Evolutionary conservation across 2,888 invertebrate genomes (phyloP), one percentile per base, ranked within the genome.

Genomic region (Lycophotia porphyrea): DNA sequence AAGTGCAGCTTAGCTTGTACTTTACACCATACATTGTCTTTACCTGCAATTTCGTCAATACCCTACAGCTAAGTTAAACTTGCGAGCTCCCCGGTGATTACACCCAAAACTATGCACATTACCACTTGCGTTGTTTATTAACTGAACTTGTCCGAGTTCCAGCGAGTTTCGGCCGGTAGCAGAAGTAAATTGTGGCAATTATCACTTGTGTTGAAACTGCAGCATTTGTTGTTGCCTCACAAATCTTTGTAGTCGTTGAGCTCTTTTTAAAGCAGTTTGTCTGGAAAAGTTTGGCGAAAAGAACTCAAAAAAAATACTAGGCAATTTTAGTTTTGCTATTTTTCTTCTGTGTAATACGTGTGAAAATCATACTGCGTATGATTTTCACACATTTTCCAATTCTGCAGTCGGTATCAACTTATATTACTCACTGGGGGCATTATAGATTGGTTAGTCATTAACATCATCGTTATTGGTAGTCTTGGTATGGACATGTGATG

Each of bases 41-140:
- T 39, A 81, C 70, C 72, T 77, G 82, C 36, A 60, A 81, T 76
- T 71, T 74, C 52, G 39, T 71, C 74, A 77, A 75, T 81, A 81
- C 68, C 61, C 58, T 77, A 67, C 61, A 64, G 71, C 64, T 63
- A 58, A 77, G 65, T 77, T 77, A 73, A 84, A 81, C 63, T 80
- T 34, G 36, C 24, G 34, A 13, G 36, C 65, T 66, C 65, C 52
- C 27, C 47, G 49, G 74, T 58, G 68, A 80, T 84, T 72, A 80
- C 58, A 74, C 49, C 67, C 58, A 58, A 39, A 72, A 86, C 76
- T 80, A 84, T 80, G 65, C 58, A 58, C 67, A 64, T 70, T 71
- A 60, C 71, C 80, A 69, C 74, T 73, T 55, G 11, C 5, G 52
- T 74, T 68, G 83, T 61, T 66, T 80, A 73, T 60, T 42, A 52